These are phyloP conservation scores for Distichodus sexfasciatus DNA, from an alignment of 2,797 vertebrate species.

Conservation along the genomic window DNA sequence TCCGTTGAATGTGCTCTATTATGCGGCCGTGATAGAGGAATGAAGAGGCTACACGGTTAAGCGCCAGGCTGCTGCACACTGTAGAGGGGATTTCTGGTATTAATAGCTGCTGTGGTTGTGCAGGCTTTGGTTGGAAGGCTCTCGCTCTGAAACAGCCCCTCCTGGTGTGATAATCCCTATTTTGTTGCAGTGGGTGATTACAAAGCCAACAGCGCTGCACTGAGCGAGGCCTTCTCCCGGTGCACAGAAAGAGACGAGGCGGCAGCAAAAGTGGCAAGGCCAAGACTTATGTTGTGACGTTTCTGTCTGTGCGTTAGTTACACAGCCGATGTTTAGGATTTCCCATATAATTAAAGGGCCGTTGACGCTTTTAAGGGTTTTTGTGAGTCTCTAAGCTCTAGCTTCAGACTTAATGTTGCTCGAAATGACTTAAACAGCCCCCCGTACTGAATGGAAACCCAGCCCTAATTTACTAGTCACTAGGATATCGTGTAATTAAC, in stretches of 20 bases:
- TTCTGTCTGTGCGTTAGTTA: slow-evolving; percentile 24
- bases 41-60: slow-evolving; percentile 71
- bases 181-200: slow-evolving; percentile 79
- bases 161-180: slow-evolving; percentile 77
- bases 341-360: background rate
- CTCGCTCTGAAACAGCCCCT: slow-evolving; percentile 70
- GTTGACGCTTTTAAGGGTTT: background rate
- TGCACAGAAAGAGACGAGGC: slow-evolving; percentile 56
- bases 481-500: slow-evolving; percentile 42
- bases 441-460: slow-evolving; percentile 23
- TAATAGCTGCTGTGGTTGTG: slow-evolving; percentile 72
- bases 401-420: slow-evolving; percentile 16
- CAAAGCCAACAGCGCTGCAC: slow-evolving; percentile 73
- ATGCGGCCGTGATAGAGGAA: slow-evolving; percentile 70
- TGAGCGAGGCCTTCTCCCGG: slow-evolving; percentile 69
- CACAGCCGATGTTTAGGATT: slow-evolving; percentile 7
- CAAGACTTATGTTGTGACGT: background rate
- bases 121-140: slow-evolving; percentile 68
- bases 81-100: slow-evolving; percentile 72
- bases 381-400: background rate
- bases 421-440: slow-evolving; percentile 27
- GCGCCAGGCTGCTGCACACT: slow-evolving; percentile 64
- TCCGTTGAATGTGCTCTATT: slow-evolving; percentile 78
- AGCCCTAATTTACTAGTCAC: slow-evolving; percentile 37
- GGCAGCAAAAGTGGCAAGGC: slow-evolving; percentile 21